These are phyloP conservation scores for Pachypeltis micranthus DNA, from an alignment of 1,140 invertebrate species.

Conservation along the genomic window DNA sequence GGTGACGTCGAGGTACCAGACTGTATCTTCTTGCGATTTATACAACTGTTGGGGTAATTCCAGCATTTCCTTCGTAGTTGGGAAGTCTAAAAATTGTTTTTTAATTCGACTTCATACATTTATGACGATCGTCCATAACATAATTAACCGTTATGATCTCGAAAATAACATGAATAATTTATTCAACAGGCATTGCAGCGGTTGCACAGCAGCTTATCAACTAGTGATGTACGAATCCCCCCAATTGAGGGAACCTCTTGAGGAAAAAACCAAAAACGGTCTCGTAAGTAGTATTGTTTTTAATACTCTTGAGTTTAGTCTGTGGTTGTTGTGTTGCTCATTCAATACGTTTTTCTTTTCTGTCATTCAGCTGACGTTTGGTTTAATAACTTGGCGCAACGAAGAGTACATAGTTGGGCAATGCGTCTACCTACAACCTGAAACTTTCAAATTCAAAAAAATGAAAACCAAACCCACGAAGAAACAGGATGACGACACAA, in stretches of 20 bases:
- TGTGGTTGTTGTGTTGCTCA: too few species aligned
- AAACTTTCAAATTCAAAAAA: conserved; percentile 48
- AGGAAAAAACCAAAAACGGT: conserved; percentile 2
- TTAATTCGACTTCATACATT: too few species aligned
- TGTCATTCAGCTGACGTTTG: conserved; percentile 24
- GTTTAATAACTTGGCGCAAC: conserved; percentile 39
- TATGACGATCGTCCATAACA: too few species aligned
- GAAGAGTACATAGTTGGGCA: conserved; percentile 53
- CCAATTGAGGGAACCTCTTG: conserved; percentile 25
- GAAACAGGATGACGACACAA: conserved; percentile 25
- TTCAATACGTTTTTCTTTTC: too few species aligned
- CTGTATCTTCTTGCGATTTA: too few species aligned
- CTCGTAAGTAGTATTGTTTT: not conserved
- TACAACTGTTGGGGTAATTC: too few species aligned
- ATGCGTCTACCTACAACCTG: conserved; percentile 57
- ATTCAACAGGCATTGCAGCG: conserved; percentile 34
- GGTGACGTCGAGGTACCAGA: too few species aligned
- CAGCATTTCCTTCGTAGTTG: too few species aligned
- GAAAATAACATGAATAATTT: too few species aligned
- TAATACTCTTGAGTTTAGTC: not conserved
- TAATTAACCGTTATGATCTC: too few species aligned
- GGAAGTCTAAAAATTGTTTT: too few species aligned
- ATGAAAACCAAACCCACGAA: conserved; percentile 32
- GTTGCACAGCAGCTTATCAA: conserved; percentile 34
- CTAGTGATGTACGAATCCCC: conserved; percentile 30